Conservation (phyloP, 2,888 invertebrate species). For the Caenorhabditis doughertyi region DNA sequence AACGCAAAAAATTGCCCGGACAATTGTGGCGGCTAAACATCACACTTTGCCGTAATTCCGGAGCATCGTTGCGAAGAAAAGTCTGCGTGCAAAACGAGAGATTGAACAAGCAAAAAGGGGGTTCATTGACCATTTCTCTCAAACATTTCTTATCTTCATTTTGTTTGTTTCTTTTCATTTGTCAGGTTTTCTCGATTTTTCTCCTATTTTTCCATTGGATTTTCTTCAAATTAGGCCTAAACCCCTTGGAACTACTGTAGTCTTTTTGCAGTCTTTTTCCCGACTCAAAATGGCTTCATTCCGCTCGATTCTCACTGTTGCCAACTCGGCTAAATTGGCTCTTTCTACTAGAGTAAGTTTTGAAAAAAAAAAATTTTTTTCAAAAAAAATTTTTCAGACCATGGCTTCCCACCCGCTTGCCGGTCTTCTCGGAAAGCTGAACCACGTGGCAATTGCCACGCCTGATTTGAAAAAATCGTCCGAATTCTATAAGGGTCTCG, state of each 20-base stretch:
- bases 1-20: constrained; percentile 30
- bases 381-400: constrained; percentile 52
- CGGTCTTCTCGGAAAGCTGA: constrained; percentile 85
- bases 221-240: too few relatives aligned
- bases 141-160: constrained; percentile 12
- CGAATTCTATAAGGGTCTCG: constrained; percentile 85
- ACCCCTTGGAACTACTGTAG: too few relatives aligned
- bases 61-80: constrained; percentile 35
- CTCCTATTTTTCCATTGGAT: background rate
- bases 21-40: constrained; percentile 17
- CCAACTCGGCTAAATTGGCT: constrained; percentile 25
- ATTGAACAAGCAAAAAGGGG: constrained; percentile 46
- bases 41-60: constrained; percentile 20
- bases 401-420: constrained; percentile 73
- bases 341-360: constrained; percentile 52
- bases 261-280: background rate
- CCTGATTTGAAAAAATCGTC: constrained; percentile 85
- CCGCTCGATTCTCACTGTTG: constrained; percentile 38
- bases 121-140: constrained; percentile 12
- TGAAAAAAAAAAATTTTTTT: background rate
- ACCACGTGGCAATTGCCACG: constrained; percentile 86
- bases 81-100: constrained; percentile 58
- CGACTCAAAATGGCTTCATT: constrained; percentile 29
- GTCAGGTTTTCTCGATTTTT: background rate
- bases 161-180: constrained; percentile 24